phyloP scores from a whole-genome alignment of 2,113 vertebrate species.

The Brachyhypopomus gauderio region DNA sequence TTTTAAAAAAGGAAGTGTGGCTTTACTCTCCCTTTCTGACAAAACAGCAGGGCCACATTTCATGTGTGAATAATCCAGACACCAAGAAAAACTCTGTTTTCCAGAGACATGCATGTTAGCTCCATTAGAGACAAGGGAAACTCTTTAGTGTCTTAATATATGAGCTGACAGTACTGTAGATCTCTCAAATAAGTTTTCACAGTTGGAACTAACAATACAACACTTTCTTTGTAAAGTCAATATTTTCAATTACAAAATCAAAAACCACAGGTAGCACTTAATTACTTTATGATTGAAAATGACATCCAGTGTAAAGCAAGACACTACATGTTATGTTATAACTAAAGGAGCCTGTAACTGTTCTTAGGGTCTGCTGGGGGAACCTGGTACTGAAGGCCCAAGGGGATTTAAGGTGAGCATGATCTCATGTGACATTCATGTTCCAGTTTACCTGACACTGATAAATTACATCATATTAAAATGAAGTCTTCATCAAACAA shows the following conservation, averaged over 20 bases:
- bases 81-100: conserved; percentile 22
- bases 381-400: conserved; percentile 71
- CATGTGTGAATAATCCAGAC: conserved; percentile 55
- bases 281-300: background rate
- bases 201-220: too few species aligned
- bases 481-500: too few species aligned
- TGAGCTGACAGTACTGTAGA: background rate
- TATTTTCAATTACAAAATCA: too few species aligned
- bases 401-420: conserved; percentile 71
- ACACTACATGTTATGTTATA: background rate
- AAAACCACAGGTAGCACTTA: too few species aligned
- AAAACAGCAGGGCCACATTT: conserved; percentile 46
- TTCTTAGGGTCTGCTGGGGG: conserved; percentile 75
- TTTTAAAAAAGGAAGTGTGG: conserved; percentile 34
- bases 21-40: conserved; percentile 51
- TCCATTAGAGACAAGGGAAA: conserved; percentile 42
- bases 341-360: conserved; percentile 28
- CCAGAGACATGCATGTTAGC: conserved; percentile 46
- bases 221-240: too few species aligned
- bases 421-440: conserved; percentile 7
- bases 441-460: background rate
- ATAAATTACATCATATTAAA: too few species aligned
- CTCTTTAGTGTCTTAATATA: conserved; percentile 7
- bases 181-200: background rate
- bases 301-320: background rate